Evolutionary conservation across 2,113 vertebrate genomes (phyloP).

Genomic region (Aspidoscelis tigris): DNA sequence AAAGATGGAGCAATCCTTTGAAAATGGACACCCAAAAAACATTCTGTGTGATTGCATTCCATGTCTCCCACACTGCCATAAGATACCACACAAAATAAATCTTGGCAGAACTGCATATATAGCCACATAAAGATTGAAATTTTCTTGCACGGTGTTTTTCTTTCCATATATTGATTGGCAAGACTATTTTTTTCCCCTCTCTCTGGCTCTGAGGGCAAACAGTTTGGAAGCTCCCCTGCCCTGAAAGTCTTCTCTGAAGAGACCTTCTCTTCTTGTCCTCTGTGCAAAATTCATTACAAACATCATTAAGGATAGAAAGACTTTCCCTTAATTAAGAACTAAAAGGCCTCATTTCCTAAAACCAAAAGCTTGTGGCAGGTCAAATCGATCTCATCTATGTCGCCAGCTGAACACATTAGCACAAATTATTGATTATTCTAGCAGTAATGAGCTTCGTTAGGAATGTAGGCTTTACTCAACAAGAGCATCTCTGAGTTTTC

Average conservation of each 20-base stretch:
- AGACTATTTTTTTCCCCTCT: too few relatives aligned
- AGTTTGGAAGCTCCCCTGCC: conserved; percentile 28
- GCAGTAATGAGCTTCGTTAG: conserved; percentile 72
- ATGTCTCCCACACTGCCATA: neutral
- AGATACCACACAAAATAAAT: neutral
- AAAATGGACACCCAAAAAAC: too few relatives aligned
- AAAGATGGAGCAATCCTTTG: too few relatives aligned
- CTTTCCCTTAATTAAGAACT: conserved; percentile 84
- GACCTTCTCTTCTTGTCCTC: conserved; percentile 64
- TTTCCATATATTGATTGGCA: neutral
- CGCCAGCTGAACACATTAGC: conserved; percentile 81
- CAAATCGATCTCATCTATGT: conserved; percentile 80
- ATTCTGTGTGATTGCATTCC: too few relatives aligned
- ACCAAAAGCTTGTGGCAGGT: conserved; percentile 79
- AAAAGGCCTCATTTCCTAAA: conserved; percentile 84
- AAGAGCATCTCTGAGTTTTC: conserved; percentile 42
- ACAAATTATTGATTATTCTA: conserved; percentile 76
- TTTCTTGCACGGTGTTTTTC: neutral
- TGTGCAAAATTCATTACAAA: conserved; percentile 71
- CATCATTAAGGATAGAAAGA: conserved; percentile 78
- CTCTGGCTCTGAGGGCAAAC: neutral
- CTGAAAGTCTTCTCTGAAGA: conserved; percentile 60
- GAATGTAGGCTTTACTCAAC: conserved; percentile 37
- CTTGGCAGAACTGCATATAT: neutral
- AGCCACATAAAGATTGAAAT: too few relatives aligned